Evolutionary conservation across 2,888 invertebrate species (phyloP), one percentile per base, ranked within the genome.

Genomic region (Acrocera orbiculus): DNA sequence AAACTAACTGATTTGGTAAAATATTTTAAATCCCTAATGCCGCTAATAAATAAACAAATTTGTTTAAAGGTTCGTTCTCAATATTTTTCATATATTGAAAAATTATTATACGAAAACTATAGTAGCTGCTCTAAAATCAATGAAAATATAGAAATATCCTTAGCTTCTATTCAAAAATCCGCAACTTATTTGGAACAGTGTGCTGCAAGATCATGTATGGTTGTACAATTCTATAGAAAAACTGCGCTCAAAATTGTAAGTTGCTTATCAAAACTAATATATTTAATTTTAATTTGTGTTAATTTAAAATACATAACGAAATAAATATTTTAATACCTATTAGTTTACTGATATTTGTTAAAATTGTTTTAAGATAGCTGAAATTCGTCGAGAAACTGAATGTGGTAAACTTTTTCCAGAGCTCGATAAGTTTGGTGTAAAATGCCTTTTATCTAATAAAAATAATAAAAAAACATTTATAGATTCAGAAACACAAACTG

Each of bases 171-270:
- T 17, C 41, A 42, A 5, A 35, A 44, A 26, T 52, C 52, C 34
- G 42, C 53, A 1, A 36, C 42, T 8, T 5, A 42, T 3, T 39
- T 56, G 30, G 58, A 56, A 34, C 40, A 46, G 4, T 47, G 42
- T 16, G 58, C 58, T 0, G 37, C 56, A 1, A 46, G 49, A 30
- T 46, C 52, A 2, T 51, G 53, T 19, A 52, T 51, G 46, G 46
- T 51, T 20, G 50, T 54, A 1, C 49, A 48, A 14, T 35, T 52
- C 2, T 56, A 56, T 39, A 51, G 55, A 29, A 46, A 51, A 11
- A 39, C 46, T 17, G 58, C 58, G 54, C 39, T 56, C 4, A 51
- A 54, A 41, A 54, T 50, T 41, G 56, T 56, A 47, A 43, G 43
- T 43, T 13, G 10, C 9, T 10, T 10, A 24, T 11, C 10, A 32